Conservation (phyloP, 37 sponge, comb jelly and placozoan genomes). For the Beroe forskalii region DNA sequence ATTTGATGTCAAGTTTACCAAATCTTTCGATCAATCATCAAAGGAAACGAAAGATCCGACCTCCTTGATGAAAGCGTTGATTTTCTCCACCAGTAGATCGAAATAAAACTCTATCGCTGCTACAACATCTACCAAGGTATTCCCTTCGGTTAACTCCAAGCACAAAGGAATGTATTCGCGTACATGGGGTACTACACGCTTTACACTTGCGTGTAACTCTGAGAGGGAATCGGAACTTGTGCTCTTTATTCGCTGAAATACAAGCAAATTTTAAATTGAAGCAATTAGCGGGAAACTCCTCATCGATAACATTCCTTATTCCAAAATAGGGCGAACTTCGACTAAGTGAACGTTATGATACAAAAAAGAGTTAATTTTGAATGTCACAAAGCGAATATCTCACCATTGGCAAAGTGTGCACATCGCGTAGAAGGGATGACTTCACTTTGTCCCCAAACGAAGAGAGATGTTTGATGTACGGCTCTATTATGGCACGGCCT, state of each 20-base stretch:
- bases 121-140: conserved; percentile 3
- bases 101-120: conserved; percentile 56
- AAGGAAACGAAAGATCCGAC: too few species aligned
- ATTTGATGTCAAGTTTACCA: too few species aligned
- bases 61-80: conserved; percentile 9
- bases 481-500: not conserved
- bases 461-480: not conserved
- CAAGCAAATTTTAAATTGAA: too few species aligned
- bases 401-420: conserved; percentile 27
- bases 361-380: too few species aligned
- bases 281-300: too few species aligned
- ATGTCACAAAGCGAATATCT: too few species aligned
- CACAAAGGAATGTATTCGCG: conserved; percentile 28
- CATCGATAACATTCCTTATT: too few species aligned
- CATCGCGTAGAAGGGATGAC: conserved; percentile 7
- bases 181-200: conserved; percentile 16
- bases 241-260: conserved; percentile 1
- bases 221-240: conserved; percentile 41
- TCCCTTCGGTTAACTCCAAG: not conserved
- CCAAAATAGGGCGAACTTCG: too few species aligned
- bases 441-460: conserved; percentile 35
- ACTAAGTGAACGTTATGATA: too few species aligned
- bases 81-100: conserved; percentile 51
- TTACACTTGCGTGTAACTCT: conserved; percentile 31
- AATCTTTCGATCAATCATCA: too few species aligned